Evolutionary conservation across 2,797 vertebrate genomes (phyloP), one percentile per base, ranked within the genome.

Genomic region (Tadarida brasiliensis): DNA sequence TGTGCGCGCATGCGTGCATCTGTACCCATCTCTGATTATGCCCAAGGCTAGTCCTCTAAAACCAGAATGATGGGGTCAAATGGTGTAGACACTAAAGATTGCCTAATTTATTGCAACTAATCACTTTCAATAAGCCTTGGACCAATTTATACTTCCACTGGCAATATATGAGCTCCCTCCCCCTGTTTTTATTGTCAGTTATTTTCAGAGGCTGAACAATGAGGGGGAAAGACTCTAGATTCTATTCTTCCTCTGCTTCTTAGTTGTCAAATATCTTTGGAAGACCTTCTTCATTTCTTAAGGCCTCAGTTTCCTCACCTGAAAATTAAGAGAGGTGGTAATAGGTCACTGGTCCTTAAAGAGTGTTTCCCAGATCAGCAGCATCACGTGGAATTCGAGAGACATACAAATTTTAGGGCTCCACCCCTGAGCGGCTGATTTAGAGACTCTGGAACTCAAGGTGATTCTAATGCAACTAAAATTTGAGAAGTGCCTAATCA

Each of bases 191-290:
- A 76, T 26, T 80, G 44, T 70, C 7, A 61, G 71, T 94, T 81
- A 59, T 87, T 81, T 96, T 93, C 71, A 84, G 77, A 74, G 39
- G 56, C 67, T 12, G 2, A 57, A 33, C n/a, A 84, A 94, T 26
- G 10, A 93, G 17, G 16, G 7, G 19, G 6, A 61, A 92, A 78
- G 39, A 92, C 28, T 47, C 15, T 47, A 65, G 2, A 57, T 65
- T 81, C n/a, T 70, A 17, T 93, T 70, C 44, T 74, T 44, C 10
- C n/a, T 56, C n/a, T 44, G 8, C n/a, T 61, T 78, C 28, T n/a
- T 80, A 30, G 33, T 51, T 24, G 1, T 57, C 54, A 47, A 47
- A 10, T 56, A 7, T 44, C 35, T 80, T 76, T 87, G 30, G 49
- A 67, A 44, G 82, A 90, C 10, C 3, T 16, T 15, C 3, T 16